Evolutionary conservation across 2,113 vertebrate species (phyloP).

Genomic region (Elgaria multicarinata): DNA sequence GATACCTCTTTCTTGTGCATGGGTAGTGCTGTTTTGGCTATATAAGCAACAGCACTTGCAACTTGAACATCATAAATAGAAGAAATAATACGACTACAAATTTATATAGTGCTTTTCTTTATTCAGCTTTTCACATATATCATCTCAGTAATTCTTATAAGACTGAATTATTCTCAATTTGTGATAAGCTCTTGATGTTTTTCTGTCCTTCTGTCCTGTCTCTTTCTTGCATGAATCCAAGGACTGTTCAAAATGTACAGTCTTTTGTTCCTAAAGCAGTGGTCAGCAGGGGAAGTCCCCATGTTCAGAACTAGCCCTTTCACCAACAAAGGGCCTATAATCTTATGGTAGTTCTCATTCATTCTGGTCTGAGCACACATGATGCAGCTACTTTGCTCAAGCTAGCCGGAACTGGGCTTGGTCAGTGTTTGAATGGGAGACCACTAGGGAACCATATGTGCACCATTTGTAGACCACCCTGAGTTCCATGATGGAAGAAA

Average conservation of each 20-base stretch:
- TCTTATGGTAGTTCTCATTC: background rate
- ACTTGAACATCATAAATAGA: background rate
- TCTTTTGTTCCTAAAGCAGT: background rate
- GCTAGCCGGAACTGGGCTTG: background rate
- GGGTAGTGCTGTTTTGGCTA: background rate
- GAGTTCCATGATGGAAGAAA: background rate
- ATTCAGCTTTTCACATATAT: background rate
- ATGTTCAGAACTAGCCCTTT: background rate
- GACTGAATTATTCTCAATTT: background rate
- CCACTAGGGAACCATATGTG: background rate
- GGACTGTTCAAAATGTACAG: background rate
- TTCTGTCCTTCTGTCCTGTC: background rate
- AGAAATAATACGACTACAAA: background rate
- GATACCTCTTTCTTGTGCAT: background rate
- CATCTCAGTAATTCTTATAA: background rate
- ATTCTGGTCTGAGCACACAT: background rate
- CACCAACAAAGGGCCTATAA: background rate
- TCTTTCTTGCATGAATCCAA: background rate
- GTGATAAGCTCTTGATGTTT: background rate
- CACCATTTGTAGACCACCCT: background rate
- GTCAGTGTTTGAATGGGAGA: background rate
- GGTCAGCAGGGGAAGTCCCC: background rate
- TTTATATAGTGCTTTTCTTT: background rate
- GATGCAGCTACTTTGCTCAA: background rate
- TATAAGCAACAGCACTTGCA: background rate